Evolutionary conservation across 1,140 invertebrate genomes (phyloP), one percentile per base, ranked within the genome.

Genomic region (Druon quercuslanigerum): DNA sequence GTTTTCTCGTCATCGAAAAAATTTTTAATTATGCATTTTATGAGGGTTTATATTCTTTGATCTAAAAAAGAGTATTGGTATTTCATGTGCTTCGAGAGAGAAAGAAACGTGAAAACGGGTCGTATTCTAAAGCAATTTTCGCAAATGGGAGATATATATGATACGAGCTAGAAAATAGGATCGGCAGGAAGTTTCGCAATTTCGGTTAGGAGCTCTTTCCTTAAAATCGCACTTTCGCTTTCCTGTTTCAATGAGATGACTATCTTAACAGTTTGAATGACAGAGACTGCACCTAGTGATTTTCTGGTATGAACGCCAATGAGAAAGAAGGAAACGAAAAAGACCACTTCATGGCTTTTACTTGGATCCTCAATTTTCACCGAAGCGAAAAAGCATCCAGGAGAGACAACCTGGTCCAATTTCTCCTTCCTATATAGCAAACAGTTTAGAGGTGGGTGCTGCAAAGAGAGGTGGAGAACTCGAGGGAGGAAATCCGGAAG

Each of bases 391-490:
- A 40, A 66, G 57, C 25, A 66, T 66, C 5, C 20, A 66, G 57
- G 20, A 66, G 57, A 66, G 12, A 66, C 57, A 66, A 66, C 25
- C 57, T 33, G 20, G 57, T 66, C 57, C 57, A 66, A 66, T 66
- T 66, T 66, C 20, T 14, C 13, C 13, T 66, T n/a, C 57, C 57
- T 16, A 33, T 66, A 33, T 66, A 66, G 25, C 57, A 66, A 66
- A 66, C 25, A 33, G 33, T 14, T 33, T 46, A 66, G 57, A 66
- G 25, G 20, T 33, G 3, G 25, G 19, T 20, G 14, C 25, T 17
- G 25, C 56, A 57, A 57, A 57, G 25, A 57, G 19, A 56, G 56
- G 3, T 12, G 25, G 19, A 57, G 20, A 57, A 20, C 54, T 20
- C 7, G 54, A 57, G 20, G 20, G 56, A 57, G 19, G 56, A 57